These are phyloP conservation scores for Variabilichromis moorii DNA, from an alignment of 2,113 vertebrate genomes.

Conservation along the genomic window DNA sequence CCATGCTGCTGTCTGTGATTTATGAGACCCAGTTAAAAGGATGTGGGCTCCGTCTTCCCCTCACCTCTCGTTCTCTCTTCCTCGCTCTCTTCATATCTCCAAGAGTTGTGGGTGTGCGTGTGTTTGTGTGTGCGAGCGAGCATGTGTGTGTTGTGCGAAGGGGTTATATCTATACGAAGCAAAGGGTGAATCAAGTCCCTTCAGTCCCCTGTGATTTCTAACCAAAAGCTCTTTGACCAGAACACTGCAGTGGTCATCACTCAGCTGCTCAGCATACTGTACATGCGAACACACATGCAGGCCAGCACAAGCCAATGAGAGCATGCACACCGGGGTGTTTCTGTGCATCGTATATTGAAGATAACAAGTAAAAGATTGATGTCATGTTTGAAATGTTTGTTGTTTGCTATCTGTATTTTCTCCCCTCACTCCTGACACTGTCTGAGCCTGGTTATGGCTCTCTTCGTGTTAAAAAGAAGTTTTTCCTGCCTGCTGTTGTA, in stretches of 20 bases:
- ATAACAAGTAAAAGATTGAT: neutral
- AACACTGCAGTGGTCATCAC: constrained; percentile 55
- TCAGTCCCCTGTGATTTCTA: constrained; percentile 42
- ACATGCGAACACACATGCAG: neutral
- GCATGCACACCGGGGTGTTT: neutral
- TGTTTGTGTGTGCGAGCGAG: neutral
- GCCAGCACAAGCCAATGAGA: neutral
- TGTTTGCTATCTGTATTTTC: neutral
- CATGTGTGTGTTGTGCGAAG: neutral
- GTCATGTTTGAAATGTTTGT: neutral
- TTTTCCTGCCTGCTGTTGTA: neutral
- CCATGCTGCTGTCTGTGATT: constrained; percentile 54
- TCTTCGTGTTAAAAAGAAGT: neutral
- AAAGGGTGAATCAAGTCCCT: constrained; percentile 18
- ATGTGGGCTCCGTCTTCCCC: constrained; percentile 25
- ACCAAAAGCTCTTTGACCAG: constrained; percentile 37
- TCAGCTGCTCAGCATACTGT: constrained; percentile 1
- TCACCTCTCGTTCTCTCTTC: neutral
- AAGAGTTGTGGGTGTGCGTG: neutral
- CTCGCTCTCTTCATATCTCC: neutral
- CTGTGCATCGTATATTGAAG: neutral
- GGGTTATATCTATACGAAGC: constrained; percentile 18
- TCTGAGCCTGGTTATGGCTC: neutral
- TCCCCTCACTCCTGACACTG: neutral
- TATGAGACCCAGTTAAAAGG: constrained; percentile 61